Evolutionary conservation across 2,797 vertebrate species (phyloP), one percentile per base, ranked within the genome.

Genomic region (Gallinago solitaria): DNA sequence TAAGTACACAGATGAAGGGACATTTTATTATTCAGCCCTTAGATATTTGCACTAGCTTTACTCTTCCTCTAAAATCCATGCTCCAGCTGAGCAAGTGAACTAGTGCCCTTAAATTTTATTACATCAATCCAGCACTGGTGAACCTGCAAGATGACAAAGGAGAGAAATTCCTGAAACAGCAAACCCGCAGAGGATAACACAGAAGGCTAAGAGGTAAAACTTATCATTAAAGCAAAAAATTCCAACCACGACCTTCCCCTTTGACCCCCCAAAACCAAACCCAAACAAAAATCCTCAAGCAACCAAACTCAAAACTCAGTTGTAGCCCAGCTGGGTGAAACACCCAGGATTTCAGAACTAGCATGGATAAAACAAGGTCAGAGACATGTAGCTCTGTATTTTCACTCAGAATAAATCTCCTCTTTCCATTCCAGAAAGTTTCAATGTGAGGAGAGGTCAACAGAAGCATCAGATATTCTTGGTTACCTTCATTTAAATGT

Each of bases 1-100:
- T 93, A 94, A 94, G 51, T 41, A 63, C 57, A 71, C 11, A 90
- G 76, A 93, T 83, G 80, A 96, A 94, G 54, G 51, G 47, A 79
- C 37, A 85, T 65, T 93, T 83, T 81, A 47, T 84, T 93, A 91
- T 95, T 93, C 84, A 59, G 37, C 39, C 80, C 59, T 95, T 59
- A 68, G 47, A 56, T 85, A 77, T 56, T 53, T 90, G 7, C 60
- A 41, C 65, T 74, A 76, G 61, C n/a, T 93, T 91, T 85, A 33
- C 9, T 43, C 24, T 95, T 81, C 56, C 47, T 79, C 45, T 85
- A 74, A 95, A 94, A 90, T 89, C 51, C 35, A 25, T 37, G 37
- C 14, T 89, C 27, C 83, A 75, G 65, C 73, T 92, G 65, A 88
- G 68, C n/a, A 93, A 81, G 18, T 87, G 86, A 95, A 91, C 60